A percentile compares a stretch with the other conserved stretches of the same genome.
Evolutionary conservation across 2,113 vertebrate species (phyloP).

Genomic region (Strix uralensis): DNA sequence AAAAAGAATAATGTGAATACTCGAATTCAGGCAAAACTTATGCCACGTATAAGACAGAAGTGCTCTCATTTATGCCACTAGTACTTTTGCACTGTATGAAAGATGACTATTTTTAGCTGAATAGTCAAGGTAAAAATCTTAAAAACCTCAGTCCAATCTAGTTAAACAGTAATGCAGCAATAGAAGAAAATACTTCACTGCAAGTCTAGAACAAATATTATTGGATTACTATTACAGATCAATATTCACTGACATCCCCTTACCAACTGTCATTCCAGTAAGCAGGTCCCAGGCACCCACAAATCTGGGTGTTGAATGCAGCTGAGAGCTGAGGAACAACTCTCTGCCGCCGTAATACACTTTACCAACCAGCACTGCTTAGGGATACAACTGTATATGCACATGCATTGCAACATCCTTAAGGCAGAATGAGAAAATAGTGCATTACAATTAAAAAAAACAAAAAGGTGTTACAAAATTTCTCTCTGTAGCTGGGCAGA

Average conservation of each 20-base stretch:
- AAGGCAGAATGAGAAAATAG: not conserved
- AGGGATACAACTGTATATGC: not conserved
- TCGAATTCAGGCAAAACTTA: not conserved
- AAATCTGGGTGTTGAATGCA: accelerated
- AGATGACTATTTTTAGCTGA: not conserved
- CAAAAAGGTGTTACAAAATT: not conserved
- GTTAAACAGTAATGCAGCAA: not conserved
- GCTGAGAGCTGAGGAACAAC: not conserved
- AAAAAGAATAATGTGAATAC: not conserved
- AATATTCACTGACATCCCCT: not conserved
- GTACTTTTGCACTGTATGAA: not conserved
- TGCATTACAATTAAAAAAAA: not conserved
- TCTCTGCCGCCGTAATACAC: not conserved
- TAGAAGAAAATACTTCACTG: not conserved
- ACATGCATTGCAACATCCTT: not conserved
- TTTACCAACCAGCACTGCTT: not conserved
- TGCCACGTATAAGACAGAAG: not conserved
- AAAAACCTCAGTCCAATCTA: not conserved
- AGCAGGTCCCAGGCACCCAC: not conserved
- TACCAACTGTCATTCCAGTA: not conserved
- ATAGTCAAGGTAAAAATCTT: not conserved
- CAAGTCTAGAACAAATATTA: not conserved
- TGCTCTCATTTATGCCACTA: not conserved
- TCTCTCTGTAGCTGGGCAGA: not conserved
- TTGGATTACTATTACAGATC: not conserved